These are phyloP conservation scores for Noctua comes DNA, from an alignment of 2,888 invertebrate genomes.

Conservation along the genomic window DNA sequence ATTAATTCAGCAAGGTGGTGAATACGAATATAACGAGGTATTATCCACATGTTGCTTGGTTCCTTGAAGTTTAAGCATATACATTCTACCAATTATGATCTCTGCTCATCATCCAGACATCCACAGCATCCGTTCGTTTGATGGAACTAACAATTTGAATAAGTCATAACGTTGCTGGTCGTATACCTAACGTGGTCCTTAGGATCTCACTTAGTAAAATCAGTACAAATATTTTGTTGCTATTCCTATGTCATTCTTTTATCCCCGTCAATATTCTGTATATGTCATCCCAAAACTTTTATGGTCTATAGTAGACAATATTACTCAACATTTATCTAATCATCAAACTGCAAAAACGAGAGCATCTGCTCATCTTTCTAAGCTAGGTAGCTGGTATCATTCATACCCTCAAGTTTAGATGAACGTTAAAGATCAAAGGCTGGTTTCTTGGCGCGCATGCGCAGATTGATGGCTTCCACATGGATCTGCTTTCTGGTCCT, in stretches of 20 bases:
- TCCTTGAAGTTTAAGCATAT: not conserved
- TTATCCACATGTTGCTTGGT: not conserved
- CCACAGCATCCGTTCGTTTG: not conserved
- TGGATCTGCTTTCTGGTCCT: constrained; percentile 42
- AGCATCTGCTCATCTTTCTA: not conserved
- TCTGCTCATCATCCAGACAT: not conserved
- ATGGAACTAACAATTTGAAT: not conserved
- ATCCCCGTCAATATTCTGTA: not conserved
- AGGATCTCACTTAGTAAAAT: not conserved
- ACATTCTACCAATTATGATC: not conserved
- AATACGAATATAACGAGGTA: too few species aligned
- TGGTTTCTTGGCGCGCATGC: constrained; percentile 21
- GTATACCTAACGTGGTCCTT: not conserved
- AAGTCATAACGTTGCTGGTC: not conserved
- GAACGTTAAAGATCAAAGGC: constrained; percentile 57
- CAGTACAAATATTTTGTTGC: not conserved
- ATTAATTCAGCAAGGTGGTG: constrained; percentile 33
- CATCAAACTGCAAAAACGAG: not conserved
- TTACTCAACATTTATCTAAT: not conserved
- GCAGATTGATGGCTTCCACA: constrained; percentile 57
- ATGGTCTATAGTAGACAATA: not conserved
- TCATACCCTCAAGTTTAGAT: constrained; percentile 31
- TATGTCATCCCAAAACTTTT: not conserved
- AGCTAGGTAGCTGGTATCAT: constrained; percentile 27
- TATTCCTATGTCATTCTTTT: not conserved